A percentile compares a stretch with the other conserved stretches of the same genome.
Evolutionary conservation across 64 coral and sea anemone species (phyloP).

Genomic region (Platygyra sinensis): DNA sequence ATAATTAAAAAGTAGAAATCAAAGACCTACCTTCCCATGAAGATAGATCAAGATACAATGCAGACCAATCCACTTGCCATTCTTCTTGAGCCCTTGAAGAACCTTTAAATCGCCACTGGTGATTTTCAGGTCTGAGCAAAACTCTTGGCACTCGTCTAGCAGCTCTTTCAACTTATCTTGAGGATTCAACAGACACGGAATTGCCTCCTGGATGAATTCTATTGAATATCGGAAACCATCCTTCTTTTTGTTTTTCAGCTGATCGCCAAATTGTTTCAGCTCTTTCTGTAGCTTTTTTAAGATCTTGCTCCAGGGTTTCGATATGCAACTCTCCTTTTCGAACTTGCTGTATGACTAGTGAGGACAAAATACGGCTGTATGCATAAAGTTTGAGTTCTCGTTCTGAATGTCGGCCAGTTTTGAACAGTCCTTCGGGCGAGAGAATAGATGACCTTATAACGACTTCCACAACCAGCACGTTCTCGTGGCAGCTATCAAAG

Average conservation of each 20-base stretch:
- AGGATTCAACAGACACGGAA: not conserved
- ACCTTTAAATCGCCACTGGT: not conserved
- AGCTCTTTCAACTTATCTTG: not conserved
- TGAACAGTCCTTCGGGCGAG: not conserved
- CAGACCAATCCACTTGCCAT: not conserved
- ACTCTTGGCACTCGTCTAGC: constrained; percentile 5
- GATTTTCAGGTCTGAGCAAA: not conserved
- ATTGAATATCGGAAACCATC: constrained; percentile 12
- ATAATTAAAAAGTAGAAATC: too few species aligned
- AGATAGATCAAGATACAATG: not conserved
- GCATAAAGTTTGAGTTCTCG: not conserved
- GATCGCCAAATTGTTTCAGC: not conserved
- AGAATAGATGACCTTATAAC: not conserved
- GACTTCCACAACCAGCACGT: not conserved
- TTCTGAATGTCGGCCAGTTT: not conserved
- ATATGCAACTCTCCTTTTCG: not conserved
- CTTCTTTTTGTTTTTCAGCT: constrained; percentile 5
- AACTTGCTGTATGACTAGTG: not conserved
- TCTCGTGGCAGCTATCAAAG: not conserved
- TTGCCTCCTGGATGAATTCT: not conserved
- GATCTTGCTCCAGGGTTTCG: not conserved
- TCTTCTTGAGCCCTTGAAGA: not conserved
- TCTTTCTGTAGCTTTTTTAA: not conserved
- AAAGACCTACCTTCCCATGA: constrained; percentile 5
- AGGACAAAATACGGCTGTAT: constrained; percentile 16